These are phyloP conservation scores for Alca torda DNA, from an alignment of 2,797 vertebrate genomes.

Conservation along the genomic window DNA sequence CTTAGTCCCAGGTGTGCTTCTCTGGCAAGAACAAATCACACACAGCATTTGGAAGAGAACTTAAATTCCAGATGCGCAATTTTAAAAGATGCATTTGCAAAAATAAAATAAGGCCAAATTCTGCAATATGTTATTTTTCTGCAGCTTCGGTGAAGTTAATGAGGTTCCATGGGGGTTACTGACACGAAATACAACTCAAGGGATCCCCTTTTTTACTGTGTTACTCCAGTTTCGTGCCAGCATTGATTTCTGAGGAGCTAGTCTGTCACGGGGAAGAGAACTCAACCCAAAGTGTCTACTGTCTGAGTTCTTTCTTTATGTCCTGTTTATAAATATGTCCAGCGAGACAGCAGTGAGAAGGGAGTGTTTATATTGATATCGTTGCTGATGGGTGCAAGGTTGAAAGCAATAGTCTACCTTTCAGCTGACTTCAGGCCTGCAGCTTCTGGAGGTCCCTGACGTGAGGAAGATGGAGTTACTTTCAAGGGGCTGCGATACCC, in stretches of 20 bases:
- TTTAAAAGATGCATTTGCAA: conserved; percentile 56
- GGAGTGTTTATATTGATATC: not conserved
- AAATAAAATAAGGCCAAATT: conserved; percentile 45
- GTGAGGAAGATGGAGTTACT: not conserved
- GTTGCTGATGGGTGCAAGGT: not conserved
- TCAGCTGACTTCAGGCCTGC: not conserved
- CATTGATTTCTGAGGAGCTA: not conserved
- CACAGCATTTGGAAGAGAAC: conserved; percentile 63
- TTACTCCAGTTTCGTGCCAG: not conserved
- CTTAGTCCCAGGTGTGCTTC: conserved; percentile 67
- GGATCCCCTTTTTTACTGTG: not conserved
- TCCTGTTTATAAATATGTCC: not conserved
- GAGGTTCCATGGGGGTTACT: not conserved
- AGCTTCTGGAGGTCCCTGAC: not conserved
- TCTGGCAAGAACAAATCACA: conserved; percentile 71
- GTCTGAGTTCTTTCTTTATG: not conserved
- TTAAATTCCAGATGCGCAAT: conserved; percentile 68
- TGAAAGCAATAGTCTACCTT: not conserved
- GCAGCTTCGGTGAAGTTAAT: conserved; percentile 29
- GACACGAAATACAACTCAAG: not conserved
- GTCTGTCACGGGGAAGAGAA: not conserved
- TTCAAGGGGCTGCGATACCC: not conserved
- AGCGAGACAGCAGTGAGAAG: not conserved
- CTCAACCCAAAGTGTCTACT: not conserved
- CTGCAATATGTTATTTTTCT: conserved; percentile 47